Percentiles rank a stretch among this genome's conserved stretches.
Evolutionary conservation across 2,113 vertebrate species (phyloP).

Genomic region (Gopherus evgoodei): DNA sequence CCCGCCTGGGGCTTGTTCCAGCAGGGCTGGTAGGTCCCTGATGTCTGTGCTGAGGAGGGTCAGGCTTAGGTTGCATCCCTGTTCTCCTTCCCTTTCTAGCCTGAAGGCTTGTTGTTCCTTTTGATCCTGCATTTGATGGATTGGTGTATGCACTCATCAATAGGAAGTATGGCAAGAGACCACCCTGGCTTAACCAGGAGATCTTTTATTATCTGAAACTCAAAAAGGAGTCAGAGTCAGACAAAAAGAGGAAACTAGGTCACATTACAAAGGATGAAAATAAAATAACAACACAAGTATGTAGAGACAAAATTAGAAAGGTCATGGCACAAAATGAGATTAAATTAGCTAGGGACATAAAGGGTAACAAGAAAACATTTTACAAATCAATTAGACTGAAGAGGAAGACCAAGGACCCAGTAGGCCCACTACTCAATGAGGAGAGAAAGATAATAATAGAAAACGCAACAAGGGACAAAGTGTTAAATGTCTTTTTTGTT

Average conservation of each 20-base stretch:
- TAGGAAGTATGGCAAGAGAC: not conserved
- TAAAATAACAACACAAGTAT: not conserved
- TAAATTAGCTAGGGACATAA: not conserved
- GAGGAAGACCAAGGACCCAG: not conserved
- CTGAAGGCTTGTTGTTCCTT: not conserved
- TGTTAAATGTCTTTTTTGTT: not conserved
- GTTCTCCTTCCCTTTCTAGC: not conserved
- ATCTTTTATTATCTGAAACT: not conserved
- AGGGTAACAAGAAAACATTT: not conserved
- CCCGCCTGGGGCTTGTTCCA: not conserved
- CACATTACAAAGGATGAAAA: not conserved
- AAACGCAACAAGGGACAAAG: not conserved
- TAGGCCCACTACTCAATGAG: not conserved
- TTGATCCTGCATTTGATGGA: conserved; percentile 42
- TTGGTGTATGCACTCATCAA: not conserved
- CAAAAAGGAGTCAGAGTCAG: not conserved
- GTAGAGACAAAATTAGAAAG: not conserved
- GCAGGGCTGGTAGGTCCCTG: not conserved
- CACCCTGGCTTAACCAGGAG: not conserved
- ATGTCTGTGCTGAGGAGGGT: not conserved
- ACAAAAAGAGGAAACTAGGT: not conserved
- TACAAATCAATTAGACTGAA: not conserved
- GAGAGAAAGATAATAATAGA: not conserved
- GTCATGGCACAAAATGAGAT: not conserved
- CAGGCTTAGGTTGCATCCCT: fast-evolving